Evolutionary conservation across 2,113 vertebrate genomes (phyloP), one percentile per base, ranked within the genome.

Genomic region (Macquaria australasica): DNA sequence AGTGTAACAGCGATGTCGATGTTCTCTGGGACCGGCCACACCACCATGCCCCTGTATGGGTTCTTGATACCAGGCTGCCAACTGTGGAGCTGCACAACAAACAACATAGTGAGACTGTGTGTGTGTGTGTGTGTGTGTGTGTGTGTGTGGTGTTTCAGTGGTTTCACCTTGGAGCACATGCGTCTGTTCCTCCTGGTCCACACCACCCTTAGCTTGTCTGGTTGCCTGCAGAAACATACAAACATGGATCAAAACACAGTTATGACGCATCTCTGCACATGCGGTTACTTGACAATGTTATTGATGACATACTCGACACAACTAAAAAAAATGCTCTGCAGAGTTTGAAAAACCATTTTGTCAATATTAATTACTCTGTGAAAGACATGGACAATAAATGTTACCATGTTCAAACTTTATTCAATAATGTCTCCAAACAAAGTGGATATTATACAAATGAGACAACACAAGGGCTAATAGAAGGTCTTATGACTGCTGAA

Each of bases 41-140:
- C 94, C 89, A 98, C 97, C 21, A 95, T 97, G 39, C 97, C 97
- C 14, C 97, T 93, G 89, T 98, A 98, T 0, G 97, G 97, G 92
- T 98, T 97, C 89, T 97, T 97, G 87, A 98, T 98, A 45, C 97
- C 97, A 0, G 97, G 97, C 91, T 97, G 96, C 97, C 97, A 98
- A 79, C 97, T 96, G 91, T 98, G 97, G 68, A 96, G 95, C 97
- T 98, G 80, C 18, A 84, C 23, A 60, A 74, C 66, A 92, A 69
- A 88, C 45, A 79, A 31, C 41, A 79, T 48, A 28, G 60, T 70
- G 55, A 72, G 50, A 37, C 45, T 4, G 4, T 64, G 20, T 56
- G 59, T 20, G n/a, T 45, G 23, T 25, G 41, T 64, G 74, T 62
- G 73, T 37, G 31, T 25, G 45, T 18, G 23, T 41, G 5, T 58